Conservation (phyloP, 2,888 invertebrate genomes). For the Pecten maximus region DNA sequence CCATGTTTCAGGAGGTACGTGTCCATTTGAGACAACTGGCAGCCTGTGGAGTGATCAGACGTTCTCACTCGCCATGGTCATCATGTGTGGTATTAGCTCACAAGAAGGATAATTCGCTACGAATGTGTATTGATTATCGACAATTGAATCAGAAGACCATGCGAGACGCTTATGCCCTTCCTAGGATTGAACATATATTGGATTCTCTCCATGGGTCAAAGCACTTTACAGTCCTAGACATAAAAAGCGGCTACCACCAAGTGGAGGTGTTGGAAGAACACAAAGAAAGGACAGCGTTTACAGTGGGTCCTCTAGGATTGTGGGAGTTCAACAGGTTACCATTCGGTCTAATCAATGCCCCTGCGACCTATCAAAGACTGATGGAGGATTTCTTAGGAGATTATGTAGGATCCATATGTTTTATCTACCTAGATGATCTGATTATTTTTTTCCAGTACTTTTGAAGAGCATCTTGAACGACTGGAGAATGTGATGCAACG, state of each 20-base stretch:
- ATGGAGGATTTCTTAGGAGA: conserved; percentile 56
- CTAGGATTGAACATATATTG: not conserved
- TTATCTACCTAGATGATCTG: conserved; percentile 61
- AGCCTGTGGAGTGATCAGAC: too few species aligned
- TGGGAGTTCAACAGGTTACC: conserved; percentile 55
- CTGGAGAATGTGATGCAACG: conserved; percentile 51
- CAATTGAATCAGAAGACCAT: not conserved
- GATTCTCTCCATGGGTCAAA: conserved; percentile 39
- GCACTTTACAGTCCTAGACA: conserved; percentile 46
- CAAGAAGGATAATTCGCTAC: too few species aligned
- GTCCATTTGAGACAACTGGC: too few species aligned
- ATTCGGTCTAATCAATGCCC: conserved; percentile 52
- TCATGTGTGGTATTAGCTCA: too few species aligned
- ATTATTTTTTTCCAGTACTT: conserved; percentile 54
- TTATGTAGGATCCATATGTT: conserved; percentile 50
- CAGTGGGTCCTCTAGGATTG: conserved; percentile 54
- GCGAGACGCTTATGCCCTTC: not conserved
- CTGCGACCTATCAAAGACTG: conserved; percentile 53
- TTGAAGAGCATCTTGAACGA: conserved; percentile 55
- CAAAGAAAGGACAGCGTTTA: conserved; percentile 57
- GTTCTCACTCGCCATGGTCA: too few species aligned
- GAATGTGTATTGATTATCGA: too few species aligned
- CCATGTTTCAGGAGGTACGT: too few species aligned
- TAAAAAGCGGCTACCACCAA: conserved; percentile 57
- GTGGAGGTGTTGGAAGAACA: conserved; percentile 52